A percentile compares a stretch with the other conserved stretches of the same genome.
These are phyloP conservation scores for Heterotilapia buettikoferi DNA, from an alignment of 2,113 vertebrate species.

Conservation along the genomic window DNA sequence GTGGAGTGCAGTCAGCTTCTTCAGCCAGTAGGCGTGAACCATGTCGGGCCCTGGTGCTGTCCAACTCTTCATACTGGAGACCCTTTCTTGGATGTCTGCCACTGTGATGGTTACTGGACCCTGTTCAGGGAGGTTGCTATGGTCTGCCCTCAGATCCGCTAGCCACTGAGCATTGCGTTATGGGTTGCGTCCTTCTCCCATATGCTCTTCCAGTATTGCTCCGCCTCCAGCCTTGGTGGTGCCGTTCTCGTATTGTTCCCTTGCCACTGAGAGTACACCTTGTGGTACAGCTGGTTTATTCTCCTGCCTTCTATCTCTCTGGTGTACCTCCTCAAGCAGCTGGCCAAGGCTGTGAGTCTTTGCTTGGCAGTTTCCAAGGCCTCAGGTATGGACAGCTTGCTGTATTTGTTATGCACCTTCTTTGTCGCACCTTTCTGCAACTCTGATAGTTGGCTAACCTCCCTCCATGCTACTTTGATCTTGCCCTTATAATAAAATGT, in stretches of 20 bases:
- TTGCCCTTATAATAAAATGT: background rate
- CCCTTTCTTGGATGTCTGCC: too few relatives aligned
- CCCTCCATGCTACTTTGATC: background rate
- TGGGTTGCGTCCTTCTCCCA: too few relatives aligned
- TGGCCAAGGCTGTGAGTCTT: background rate
- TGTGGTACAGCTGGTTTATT: too few relatives aligned
- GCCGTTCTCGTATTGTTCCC: fast-evolving
- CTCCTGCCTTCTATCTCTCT: background rate
- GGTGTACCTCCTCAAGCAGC: background rate
- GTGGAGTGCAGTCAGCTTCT: too few relatives aligned
- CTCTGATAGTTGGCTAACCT: background rate
- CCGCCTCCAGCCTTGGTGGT: fast-evolving
- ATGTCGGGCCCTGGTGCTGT: too few relatives aligned
- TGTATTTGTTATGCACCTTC: background rate
- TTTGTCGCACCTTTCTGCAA: background rate
- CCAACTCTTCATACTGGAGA: too few relatives aligned
- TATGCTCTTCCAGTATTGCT: background rate
- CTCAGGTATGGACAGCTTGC: background rate
- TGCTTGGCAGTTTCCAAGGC: background rate
- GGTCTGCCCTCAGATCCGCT: too few relatives aligned
- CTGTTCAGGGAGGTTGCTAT: too few relatives aligned
- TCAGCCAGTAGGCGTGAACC: too few relatives aligned
- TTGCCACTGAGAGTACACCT: too few relatives aligned
- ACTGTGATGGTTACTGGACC: too few relatives aligned
- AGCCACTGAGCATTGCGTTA: too few relatives aligned